Base-by-base conservation (phyloP, 2,888 invertebrate genomes). In the Horisme vitalbata region DNA sequence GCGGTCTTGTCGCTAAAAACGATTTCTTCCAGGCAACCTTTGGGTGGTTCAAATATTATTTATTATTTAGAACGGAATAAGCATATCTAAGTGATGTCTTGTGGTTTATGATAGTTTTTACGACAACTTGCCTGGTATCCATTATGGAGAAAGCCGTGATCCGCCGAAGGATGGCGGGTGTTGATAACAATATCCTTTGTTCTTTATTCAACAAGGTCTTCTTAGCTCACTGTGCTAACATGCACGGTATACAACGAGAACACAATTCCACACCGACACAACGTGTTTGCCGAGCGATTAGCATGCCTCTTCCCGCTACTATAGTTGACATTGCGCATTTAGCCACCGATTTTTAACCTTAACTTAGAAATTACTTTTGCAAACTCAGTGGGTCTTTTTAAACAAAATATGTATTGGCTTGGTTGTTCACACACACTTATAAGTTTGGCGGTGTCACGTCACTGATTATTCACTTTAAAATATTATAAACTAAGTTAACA, bases 261-360 rank as follows among this genome's bases (percentile, higher is more conserved):
- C 68, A 68, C 73, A 71, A 71, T 74, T 71, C 74, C 69, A 68
- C 63, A 65, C 68, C 63, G 72, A 75, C 71, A 75, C 75, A 77
- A 68, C 68, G 59, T 88, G 80, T 88, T 88, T 87, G 84, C 68
- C 69, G 62, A 78, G 65, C 77, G 88, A 87, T 88, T 88, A 88
- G 69, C 86, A 80, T 68, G 60, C 70, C 79, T 73, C 79, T 79
- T 73, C 77, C 78, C 73, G 76, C 78, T 74, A 55, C 74, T 74
- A 78, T 79, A 82, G 83, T 83, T 80, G 81, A 84, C 86, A 87
- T 85, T 83, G 79, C 83, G 75, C 83, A 83, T 83, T 82, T 78
- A 51, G 45, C 47, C 43, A 79, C 75, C 62, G 79, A 80, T 79
- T 83, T 79, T 75, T 74, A 83, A 82, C 83, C 81, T 85, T 83